Percentiles rank a stretch among this genome's conserved stretches.
These are phyloP conservation scores for Eunapius fragilis DNA, from an alignment of 37 sponge, comb jelly and placozoan species.

Conservation along the genomic window DNA sequence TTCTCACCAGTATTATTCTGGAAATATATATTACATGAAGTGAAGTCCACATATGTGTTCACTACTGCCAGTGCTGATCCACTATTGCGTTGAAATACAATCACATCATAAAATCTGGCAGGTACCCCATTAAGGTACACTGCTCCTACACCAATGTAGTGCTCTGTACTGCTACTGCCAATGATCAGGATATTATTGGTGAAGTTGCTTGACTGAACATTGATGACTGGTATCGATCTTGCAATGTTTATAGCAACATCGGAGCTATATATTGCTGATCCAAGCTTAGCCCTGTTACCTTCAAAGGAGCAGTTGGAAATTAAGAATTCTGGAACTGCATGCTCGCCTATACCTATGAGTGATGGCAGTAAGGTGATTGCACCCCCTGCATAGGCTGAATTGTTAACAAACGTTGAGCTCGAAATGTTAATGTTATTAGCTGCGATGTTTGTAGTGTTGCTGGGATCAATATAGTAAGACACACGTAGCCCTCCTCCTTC, in stretches of 20 bases:
- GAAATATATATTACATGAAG: conserved; percentile 6
- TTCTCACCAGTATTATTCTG: conserved; percentile 19
- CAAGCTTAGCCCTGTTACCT: conserved; percentile 31
- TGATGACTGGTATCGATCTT: conserved; percentile 2
- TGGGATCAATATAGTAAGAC: background rate
- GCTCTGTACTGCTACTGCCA: background rate
- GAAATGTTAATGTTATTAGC: no score
- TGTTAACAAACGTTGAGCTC: no score
- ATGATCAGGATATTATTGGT: conserved; percentile 18
- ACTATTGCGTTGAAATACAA: conserved; percentile 20
- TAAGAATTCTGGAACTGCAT: background rate
- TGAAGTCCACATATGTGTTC: conserved; percentile 26
- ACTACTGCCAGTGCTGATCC: conserved; percentile 52
- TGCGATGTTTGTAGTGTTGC: no score
- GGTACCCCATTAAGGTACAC: conserved; percentile 40
- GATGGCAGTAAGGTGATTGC: no score
- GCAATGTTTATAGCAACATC: background rate
- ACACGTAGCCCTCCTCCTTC: background rate
- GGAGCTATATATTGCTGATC: conserved; percentile 36
- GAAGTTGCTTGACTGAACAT: conserved; percentile 19
- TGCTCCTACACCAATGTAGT: conserved; percentile 28
- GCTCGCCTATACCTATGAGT: background rate
- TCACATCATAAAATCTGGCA: conserved; percentile 16
- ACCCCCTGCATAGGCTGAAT: no score
- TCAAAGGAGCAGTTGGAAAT: background rate